Percentiles rank a stretch among this genome's conserved stretches.
Conservation (phyloP, 2,888 invertebrate species). For the Nycteola revayana region DNA sequence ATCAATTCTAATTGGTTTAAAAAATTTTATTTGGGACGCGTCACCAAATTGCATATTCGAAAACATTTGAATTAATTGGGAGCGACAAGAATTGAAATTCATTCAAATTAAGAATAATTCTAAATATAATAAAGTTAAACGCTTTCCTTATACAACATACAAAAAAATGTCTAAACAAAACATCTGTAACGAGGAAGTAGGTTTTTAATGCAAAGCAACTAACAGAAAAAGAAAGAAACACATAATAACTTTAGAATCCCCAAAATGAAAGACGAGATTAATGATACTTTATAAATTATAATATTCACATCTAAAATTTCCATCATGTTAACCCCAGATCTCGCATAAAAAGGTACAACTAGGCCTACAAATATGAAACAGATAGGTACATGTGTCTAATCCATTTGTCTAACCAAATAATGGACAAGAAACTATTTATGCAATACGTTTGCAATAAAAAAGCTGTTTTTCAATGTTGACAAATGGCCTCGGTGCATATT, state of each 20-base stretch:
- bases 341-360: constrained; percentile 35
- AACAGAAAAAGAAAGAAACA: constrained; percentile 2
- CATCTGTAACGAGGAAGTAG: too few relatives aligned
- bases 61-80: too few relatives aligned
- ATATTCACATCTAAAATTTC: constrained; percentile 43
- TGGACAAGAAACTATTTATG: constrained; percentile 16
- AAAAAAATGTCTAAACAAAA: too few relatives aligned
- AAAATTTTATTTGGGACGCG: too few relatives aligned
- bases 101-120: too few relatives aligned
- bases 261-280: constrained; percentile 51
- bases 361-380: constrained; percentile 20
- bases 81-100: too few relatives aligned
- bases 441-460: constrained; percentile 21
- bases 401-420: constrained; percentile 14
- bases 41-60: too few relatives aligned
- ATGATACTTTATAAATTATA: constrained; percentile 44
- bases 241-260: constrained; percentile 20
- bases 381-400: constrained; percentile 21
- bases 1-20: too few relatives aligned
- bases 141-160: too few relatives aligned
- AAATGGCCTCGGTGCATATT: constrained; percentile 41
- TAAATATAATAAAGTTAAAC: too few relatives aligned
- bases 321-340: constrained; percentile 50
- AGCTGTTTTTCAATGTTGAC: constrained; percentile 36
- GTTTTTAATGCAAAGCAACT: too few relatives aligned